Percentiles rank a stretch among this genome's conserved stretches.
Evolutionary conservation across 2,113 vertebrate species (phyloP).

Genomic region (Lota lota): DNA sequence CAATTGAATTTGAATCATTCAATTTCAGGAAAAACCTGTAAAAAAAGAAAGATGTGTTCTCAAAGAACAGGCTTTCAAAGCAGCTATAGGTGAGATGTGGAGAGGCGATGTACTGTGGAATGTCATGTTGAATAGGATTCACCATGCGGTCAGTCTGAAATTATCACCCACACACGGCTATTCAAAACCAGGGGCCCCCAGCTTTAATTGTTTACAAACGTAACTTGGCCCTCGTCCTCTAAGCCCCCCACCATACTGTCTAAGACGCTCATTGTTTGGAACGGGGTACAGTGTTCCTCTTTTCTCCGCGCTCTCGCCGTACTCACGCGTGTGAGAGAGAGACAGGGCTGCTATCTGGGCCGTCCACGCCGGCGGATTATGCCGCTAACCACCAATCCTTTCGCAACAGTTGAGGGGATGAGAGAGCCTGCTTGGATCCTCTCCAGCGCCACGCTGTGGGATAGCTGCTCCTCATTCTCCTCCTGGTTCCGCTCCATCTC

Average conservation of each 20-base stretch:
- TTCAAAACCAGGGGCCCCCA: constrained; percentile 29
- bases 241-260: constrained; percentile 33
- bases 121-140: constrained; percentile 17
- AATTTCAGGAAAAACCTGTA: background rate
- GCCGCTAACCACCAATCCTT: constrained; percentile 71
- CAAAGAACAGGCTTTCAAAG: constrained; percentile 4
- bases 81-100: constrained; percentile 6
- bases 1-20: background rate
- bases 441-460: constrained; percentile 52
- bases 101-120: constrained; percentile 33
- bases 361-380: constrained; percentile 67
- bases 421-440: constrained; percentile 65
- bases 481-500: constrained; percentile 42
- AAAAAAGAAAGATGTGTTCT: background rate
- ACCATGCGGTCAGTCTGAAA: constrained; percentile 34
- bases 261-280: constrained; percentile 57
- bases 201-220: constrained; percentile 52
- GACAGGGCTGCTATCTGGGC: constrained; percentile 66
- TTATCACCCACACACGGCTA: constrained; percentile 28
- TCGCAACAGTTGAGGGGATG: constrained; percentile 73
- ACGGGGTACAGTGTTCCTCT: constrained; percentile 32
- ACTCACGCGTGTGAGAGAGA: no score
- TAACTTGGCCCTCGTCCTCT: constrained; percentile 45
- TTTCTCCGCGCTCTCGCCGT: no score
- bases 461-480: constrained; percentile 4